Evolutionary conservation across 2,797 vertebrate genomes (phyloP).

Genomic region (Notolabrus celidotus): DNA sequence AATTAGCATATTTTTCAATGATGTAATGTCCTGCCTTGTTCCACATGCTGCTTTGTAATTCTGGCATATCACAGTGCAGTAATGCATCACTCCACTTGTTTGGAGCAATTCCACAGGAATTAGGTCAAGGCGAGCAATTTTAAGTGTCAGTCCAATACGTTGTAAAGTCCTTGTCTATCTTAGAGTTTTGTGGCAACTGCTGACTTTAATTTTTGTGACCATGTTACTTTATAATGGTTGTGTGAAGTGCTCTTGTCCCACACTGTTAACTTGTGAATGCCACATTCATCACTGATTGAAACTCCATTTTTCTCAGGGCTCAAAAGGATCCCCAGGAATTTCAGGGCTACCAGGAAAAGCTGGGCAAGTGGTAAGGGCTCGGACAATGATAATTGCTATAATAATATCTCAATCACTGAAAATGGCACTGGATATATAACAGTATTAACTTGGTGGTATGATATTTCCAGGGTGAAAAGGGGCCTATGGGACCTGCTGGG

Average conservation of each 20-base stretch:
- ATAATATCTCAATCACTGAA: neutral
- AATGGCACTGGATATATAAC: neutral
- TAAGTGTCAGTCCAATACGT: constrained; percentile 22
- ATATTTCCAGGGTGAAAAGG: constrained; percentile 90
- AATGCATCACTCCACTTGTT: neutral
- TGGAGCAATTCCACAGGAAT: neutral
- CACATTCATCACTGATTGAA: neutral
- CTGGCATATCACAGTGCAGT: constrained; percentile 25
- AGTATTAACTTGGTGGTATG: constrained; percentile 24
- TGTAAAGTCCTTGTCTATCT: constrained; percentile 12
- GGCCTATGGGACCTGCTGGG: constrained; percentile 88
- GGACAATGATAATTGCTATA: neutral
- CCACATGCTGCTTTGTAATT: constrained; percentile 6
- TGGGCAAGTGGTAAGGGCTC: constrained; percentile 88
- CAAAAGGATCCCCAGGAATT: constrained; percentile 87
- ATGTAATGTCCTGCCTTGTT: neutral
- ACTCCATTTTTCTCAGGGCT: constrained; percentile 83
- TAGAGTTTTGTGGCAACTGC: constrained; percentile 5
- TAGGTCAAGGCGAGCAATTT: constrained; percentile 17
- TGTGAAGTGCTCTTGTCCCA: neutral
- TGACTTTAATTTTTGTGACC: constrained; percentile 26
- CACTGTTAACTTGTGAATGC: neutral
- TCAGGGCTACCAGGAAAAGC: constrained; percentile 88
- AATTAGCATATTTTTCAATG: constrained; percentile 21
- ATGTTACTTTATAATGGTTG: neutral